These are phyloP conservation scores for Ianthella basta DNA, from an alignment of 37 sponge, comb jelly and placozoan species.

Conservation along the genomic window DNA sequence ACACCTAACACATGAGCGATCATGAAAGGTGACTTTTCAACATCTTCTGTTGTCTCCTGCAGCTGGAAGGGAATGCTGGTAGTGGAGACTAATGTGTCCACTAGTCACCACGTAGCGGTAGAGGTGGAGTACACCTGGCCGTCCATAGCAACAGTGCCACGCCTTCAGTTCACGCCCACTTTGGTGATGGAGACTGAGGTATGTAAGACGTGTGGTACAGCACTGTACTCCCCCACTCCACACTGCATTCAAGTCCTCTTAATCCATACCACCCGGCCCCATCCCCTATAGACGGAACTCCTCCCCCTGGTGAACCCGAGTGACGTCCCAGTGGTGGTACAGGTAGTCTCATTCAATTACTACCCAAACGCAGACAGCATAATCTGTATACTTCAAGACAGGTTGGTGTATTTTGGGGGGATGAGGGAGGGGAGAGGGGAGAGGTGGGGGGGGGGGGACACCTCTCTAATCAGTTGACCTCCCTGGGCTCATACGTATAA, in stretches of 20 bases:
- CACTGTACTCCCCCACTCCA: background rate
- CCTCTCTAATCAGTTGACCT: too few species aligned
- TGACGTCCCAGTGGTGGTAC: slow-evolving; percentile 6
- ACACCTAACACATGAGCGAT: too few species aligned
- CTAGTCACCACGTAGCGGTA: background rate
- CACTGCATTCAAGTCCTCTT: background rate
- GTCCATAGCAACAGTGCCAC: background rate
- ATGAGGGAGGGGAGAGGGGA: too few species aligned
- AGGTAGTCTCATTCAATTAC: slow-evolving; percentile 7
- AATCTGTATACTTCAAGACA: too few species aligned
- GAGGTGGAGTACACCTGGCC: slow-evolving; percentile 21
- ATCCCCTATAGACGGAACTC: background rate
- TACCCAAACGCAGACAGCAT: background rate
- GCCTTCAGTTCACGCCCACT: slow-evolving; percentile 16
- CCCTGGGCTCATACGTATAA: too few species aligned
- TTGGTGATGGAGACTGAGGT: background rate
- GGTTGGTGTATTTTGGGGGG: too few species aligned
- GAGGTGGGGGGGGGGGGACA: too few species aligned
- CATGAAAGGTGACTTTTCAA: too few species aligned
- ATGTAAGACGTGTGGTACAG: background rate
- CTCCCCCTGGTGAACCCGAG: slow-evolving; percentile 5
- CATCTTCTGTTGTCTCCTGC: too few species aligned
- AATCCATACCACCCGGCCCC: too few species aligned
- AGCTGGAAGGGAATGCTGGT: background rate
- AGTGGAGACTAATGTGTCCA: slow-evolving; percentile 17